A percentile compares a stretch with the other conserved stretches of the same genome.
phyloP scores from a whole-genome alignment of 92 coral and sea anemone species.

The Epizoanthus fatuus region DNA sequence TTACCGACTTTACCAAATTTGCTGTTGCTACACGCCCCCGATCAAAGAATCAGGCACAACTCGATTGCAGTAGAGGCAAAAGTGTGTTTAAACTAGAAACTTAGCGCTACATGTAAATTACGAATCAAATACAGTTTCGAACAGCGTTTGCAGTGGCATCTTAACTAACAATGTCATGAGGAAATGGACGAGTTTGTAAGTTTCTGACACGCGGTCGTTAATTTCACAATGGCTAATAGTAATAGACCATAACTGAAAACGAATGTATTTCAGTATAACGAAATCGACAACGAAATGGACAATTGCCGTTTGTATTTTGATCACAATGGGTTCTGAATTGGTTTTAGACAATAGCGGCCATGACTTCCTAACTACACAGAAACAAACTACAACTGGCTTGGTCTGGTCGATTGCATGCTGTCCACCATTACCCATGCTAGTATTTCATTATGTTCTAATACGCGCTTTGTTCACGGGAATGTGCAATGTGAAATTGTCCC shows the following conservation, averaged over 20 bases:
- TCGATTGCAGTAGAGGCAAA: too few relatives aligned
- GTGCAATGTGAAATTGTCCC: neutral
- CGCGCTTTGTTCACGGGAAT: neutral
- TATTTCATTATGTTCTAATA: too few relatives aligned
- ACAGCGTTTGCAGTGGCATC: neutral
- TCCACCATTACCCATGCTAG: neutral
- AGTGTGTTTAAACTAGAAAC: neutral
- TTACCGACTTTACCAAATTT: neutral
- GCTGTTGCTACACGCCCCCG: conserved; percentile 18
- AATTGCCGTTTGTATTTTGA: neutral
- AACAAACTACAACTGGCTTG: neutral
- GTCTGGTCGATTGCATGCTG: neutral
- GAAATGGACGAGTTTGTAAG: neutral
- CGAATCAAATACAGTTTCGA: neutral
- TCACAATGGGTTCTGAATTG: neutral
- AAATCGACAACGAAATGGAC: neutral
- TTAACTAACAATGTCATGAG: neutral
- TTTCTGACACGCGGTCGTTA: conserved; percentile 21
- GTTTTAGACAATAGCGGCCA: neutral
- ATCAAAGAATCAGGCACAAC: neutral
- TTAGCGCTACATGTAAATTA: too few relatives aligned
- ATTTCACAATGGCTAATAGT: neutral
- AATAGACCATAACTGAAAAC: neutral
- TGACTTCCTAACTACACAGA: neutral
- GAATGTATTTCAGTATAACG: too few relatives aligned